Evolutionary conservation across 2,888 invertebrate species (phyloP).

Genomic region (Lathronympha strigana): DNA sequence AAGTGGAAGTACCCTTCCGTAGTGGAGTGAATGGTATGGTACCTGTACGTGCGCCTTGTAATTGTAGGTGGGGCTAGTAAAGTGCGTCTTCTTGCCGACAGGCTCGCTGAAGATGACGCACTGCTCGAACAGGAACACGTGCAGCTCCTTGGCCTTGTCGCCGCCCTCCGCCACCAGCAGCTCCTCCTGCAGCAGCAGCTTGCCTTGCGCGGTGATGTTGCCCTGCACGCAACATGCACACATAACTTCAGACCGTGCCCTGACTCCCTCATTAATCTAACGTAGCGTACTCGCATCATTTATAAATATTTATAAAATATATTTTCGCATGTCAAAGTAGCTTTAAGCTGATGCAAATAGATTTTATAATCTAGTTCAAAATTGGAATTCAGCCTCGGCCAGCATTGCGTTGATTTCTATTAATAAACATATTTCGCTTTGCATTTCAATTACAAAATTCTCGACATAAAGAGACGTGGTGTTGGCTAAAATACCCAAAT

Average conservation of each 20-base stretch:
- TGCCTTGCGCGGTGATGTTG: constrained; percentile 98
- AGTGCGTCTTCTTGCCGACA: constrained; percentile 95
- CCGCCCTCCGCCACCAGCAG: constrained; percentile 88
- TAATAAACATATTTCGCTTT: constrained; percentile 5
- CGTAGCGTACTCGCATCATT: neutral
- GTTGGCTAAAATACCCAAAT: constrained; percentile 25
- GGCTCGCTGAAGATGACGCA: constrained; percentile 98
- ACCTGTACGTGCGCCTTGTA: constrained; percentile 99
- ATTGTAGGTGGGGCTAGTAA: constrained; percentile 96
- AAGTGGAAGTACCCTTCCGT: too few relatives aligned
- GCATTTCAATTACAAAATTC: neutral
- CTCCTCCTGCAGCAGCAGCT: constrained; percentile 94
- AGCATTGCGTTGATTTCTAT: constrained; percentile 9
- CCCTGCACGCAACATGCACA: constrained; percentile 85
- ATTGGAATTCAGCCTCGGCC: neutral
- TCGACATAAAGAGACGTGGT: too few relatives aligned
- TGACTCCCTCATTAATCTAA: too few relatives aligned
- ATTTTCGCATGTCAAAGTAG: neutral
- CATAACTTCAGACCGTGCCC: neutral
- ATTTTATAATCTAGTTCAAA: neutral
- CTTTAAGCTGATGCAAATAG: neutral
- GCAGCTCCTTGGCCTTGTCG: constrained; percentile 88
- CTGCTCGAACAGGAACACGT: constrained; percentile 99
- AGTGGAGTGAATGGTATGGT: neutral
- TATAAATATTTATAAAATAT: too few relatives aligned